Evolutionary conservation across 2,113 vertebrate genomes (phyloP).

Genomic region (Sylvilagus bachmani): DNA sequence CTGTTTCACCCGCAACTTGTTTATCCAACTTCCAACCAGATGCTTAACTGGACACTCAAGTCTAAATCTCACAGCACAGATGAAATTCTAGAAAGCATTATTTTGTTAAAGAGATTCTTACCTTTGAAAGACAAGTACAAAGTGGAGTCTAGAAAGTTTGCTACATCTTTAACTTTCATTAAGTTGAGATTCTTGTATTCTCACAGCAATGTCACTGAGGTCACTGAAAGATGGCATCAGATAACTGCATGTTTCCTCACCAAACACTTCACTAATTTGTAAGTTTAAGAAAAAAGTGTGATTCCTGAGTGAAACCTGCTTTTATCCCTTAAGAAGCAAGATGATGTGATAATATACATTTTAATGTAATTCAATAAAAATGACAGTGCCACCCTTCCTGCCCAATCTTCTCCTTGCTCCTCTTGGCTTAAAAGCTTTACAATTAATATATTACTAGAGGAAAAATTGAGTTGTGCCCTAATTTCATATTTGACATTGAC

Average conservation of each 20-base stretch:
- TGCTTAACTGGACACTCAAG: neutral
- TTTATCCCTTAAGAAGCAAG: neutral
- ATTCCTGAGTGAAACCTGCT: slow-evolving; percentile 3
- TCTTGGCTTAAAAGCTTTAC: slow-evolving; percentile 16
- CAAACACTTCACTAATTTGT: slow-evolving; percentile 21
- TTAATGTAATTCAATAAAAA: slow-evolving; percentile 68
- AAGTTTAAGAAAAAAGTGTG: neutral
- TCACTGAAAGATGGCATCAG: neutral
- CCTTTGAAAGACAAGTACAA: neutral
- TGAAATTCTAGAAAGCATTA: neutral
- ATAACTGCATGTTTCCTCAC: neutral
- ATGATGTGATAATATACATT: slow-evolving; percentile 35
- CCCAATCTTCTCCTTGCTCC: neutral
- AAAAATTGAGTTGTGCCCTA: slow-evolving; percentile 2
- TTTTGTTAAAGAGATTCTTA: neutral
- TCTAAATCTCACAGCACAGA: slow-evolving; percentile 6
- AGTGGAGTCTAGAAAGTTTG: neutral
- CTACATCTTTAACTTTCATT: neutral
- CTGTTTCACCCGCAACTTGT: neutral
- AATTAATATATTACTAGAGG: neutral
- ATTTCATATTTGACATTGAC: slow-evolving; percentile 39
- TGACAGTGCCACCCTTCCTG: neutral
- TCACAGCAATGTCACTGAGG: neutral
- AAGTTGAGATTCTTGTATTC: neutral
- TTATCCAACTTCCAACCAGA: neutral